Evolutionary conservation across 1,140 invertebrate species (phyloP), one percentile per base, ranked within the genome.

Genomic region (Apis dorsata): DNA sequence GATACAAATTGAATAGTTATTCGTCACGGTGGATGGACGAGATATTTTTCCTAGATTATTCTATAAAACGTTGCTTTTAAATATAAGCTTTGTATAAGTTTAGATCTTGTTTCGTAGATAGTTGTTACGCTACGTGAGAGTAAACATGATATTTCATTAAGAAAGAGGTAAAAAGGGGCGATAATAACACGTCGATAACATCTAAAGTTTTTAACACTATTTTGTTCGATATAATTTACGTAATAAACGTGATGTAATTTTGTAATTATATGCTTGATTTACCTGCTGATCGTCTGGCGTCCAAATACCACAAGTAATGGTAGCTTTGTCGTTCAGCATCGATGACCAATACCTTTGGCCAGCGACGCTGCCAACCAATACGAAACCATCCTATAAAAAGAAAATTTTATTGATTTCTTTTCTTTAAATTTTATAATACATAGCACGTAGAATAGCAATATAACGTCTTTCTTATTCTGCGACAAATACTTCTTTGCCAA

Each of bases 321-420:
- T 97, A 19, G 98, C 97, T 90, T 99, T 98, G 79, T 99, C 94
- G 90, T 98, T 98, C 53, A 99, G 94, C 97, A 99, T 99, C 28
- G 98, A 99, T 10, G 98, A 99, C 99, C 99, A 99, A 93, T 99
- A 99, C 1, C 99, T 95, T 92, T 99, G 99, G 0, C 99, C 99
- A 9, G 97, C 98, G 73, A 99, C 98, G 0, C 98, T 99, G 0
- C 98, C 98, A 1, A 99, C 98, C 79, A 99, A 92, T 9, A 99
- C 98, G 94, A 99, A 99, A 2, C 98, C 98, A 94, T 99, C 98
- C 96, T 97, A 85, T 17, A 78, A 65, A 34, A 79, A 70, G 60
- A 85, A 60, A 71, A 21, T 49, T 51, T 49, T 28, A n/a, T 86
- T 57, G 63, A 66, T 49, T 17, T 7, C 21, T 65, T 17, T 10